phyloP scores from a whole-genome alignment of 2,797 vertebrate species.

The Oreonectes daqikongensis region DNA sequence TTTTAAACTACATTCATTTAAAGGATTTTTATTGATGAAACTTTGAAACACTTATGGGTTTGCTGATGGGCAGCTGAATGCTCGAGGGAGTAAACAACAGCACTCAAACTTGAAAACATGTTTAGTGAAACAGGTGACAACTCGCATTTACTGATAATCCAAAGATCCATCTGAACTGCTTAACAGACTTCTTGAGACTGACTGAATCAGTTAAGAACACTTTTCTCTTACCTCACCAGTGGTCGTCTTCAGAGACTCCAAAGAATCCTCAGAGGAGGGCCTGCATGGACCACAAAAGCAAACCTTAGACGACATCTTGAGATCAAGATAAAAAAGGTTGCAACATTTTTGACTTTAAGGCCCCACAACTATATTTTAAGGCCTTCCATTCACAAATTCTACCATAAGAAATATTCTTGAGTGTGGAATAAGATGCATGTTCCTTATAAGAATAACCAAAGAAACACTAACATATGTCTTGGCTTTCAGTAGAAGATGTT shows the following conservation, averaged over 20 bases:
- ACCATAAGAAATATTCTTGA: too few species aligned
- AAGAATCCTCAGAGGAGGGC: slow-evolving; percentile 31
- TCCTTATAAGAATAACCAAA: too few species aligned
- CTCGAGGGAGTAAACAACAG: not conserved
- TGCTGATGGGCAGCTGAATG: not conserved
- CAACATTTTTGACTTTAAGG: not conserved
- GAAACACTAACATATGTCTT: too few species aligned
- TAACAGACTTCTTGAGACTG: too few species aligned
- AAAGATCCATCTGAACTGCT: not conserved
- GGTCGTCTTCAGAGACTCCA: slow-evolving; percentile 63
- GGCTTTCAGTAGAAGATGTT: too few species aligned
- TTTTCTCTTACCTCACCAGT: slow-evolving; percentile 78
- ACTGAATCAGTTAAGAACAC: too few species aligned
- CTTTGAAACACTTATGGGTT: not conserved
- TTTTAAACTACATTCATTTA: not conserved
- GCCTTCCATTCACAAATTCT: too few species aligned
- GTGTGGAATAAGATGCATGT: too few species aligned
- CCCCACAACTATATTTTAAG: too few species aligned
- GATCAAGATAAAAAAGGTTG: not conserved
- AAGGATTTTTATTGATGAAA: not conserved
- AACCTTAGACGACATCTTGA: slow-evolving; percentile 17
- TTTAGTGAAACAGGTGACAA: not conserved
- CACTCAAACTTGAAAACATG: slow-evolving; percentile 10
- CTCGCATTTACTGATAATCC: not conserved
- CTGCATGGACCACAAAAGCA: slow-evolving; percentile 53